Base-by-base conservation (phyloP, 2,797 vertebrate species). In the Sebastes wilsoni region DNA sequence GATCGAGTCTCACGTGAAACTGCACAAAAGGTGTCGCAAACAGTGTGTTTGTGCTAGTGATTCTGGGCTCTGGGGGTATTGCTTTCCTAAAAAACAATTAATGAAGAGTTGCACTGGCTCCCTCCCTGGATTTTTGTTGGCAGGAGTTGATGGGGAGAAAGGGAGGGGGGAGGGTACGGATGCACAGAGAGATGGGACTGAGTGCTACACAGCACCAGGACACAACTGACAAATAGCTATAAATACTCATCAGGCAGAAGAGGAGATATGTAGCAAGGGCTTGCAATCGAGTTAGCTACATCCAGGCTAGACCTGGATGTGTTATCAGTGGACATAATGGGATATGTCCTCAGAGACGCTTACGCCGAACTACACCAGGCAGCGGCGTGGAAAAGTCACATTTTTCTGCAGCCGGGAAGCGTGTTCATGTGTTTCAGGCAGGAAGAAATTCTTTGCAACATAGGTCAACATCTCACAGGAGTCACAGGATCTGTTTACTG, bases 31-130 rank as follows among this genome's bases (percentile, higher is more conserved):
- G 56, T 61, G 46, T 66, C 62, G 49, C 12, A 52, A 23, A n/a
- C 38, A 3, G 20, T 58, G 36, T 66, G 72, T 60, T 52, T 42
- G 65, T 66, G 59, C 20, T 8, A 4, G 66, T 46, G 55, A 67
- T 75, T 83, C 49, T 75, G 56, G 60, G 34, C 66, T 79, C 58
- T 34, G 49, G 23, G 42, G 49, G 22, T 64, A 27, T 58, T 65
- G 32, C 27, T 52, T 22, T 65, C 78, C 72, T 61, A 25, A 72
- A 78, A 84, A 73, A 81, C 54, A 70, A 77, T 78, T 62, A 62
- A 82, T 70, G 55, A 74, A 84, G 75, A 79, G 74, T 61, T 72
- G 60, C 78, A 66, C 54, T 64, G 80, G 70, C 69, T 74, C 30
- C 34, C 30, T 72, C 42, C 12, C 52, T 75, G 27, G 46, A 42